Base-by-base conservation (phyloP, 2,888 invertebrate species). In the Heteromurus nitidus region DNA sequence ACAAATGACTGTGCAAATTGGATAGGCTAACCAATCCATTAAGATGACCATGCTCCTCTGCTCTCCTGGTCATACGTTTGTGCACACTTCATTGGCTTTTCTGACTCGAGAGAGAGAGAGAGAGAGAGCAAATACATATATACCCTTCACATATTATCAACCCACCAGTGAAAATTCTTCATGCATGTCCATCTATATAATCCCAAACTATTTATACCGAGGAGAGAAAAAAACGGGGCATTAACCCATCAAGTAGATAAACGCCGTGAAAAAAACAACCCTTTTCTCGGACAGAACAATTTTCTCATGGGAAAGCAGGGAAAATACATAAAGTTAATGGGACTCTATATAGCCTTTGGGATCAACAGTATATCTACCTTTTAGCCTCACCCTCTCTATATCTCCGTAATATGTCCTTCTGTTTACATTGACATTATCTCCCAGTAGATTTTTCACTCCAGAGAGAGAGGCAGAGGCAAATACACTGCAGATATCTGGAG, bases 1-100 rank as follows among this genome's bases (percentile, higher is more conserved):
- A 77, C 70, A 77, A 77, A 77, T 77, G 77, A 77, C 70, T 77
- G 70, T 77, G 77, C 77, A 77, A 77, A 77, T 77, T 77, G 77
- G 77, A 77, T 64, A 77, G 70, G 70, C 77, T 77, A 77, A n/a
- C 70, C 77, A 77, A 77, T 77, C 77, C 77, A 77, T 77, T 77
- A 74, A 42, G 64, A 24, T 70, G 77, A 77, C 77, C 77, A n/a
- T 70, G 77, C 44, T 60, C 30, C 68, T 36, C 77, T 70, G n/a
- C 64, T 69, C 44, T 60, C 30, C 68, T 36, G 50, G 50, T 50
- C 50, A 53, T 24, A 24, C n/a, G n/a, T n/a, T n/a, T n/a, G n/a
- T n/a, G n/a, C 44, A 77, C 77, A 77, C 64, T 70, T 77, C 77
- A 77, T 77, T 77, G 69, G 50, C 44, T 70, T 69, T 60, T 62